Evolutionary conservation across 2,113 vertebrate species (phyloP).

Genomic region (Pterocles burchelli): DNA sequence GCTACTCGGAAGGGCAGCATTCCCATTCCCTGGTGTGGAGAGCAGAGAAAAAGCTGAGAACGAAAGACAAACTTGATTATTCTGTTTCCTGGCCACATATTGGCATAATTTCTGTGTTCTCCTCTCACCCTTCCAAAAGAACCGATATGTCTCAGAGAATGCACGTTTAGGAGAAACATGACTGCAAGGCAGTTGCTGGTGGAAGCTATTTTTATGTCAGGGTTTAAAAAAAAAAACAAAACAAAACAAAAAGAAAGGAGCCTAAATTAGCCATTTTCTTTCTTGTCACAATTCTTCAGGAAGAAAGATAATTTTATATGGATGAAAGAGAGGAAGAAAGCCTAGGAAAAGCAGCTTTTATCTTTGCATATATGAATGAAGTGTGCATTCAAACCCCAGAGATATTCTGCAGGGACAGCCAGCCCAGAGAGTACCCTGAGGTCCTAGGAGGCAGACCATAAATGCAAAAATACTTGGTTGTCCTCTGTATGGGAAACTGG

Average conservation of each 20-base stretch:
- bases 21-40: background rate
- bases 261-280: conserved; percentile 20
- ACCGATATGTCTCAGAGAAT: background rate
- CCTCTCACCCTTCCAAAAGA: background rate
- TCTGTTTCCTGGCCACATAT: background rate
- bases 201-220: background rate
- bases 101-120: background rate
- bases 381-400: background rate
- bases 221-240: background rate
- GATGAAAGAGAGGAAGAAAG: conserved; percentile 25
- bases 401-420: background rate
- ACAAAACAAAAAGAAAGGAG: background rate
- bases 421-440: background rate
- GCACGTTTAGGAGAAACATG: background rate
- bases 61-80: background rate
- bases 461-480: background rate
- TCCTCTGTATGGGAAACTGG: background rate
- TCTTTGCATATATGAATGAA: background rate
- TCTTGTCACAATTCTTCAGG: background rate
- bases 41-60: background rate
- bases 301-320: background rate
- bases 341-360: background rate
- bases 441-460: background rate
- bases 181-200: background rate
- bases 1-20: background rate